phyloP scores from a whole-genome alignment of 1,140 invertebrate species.

The Drosophila tani region DNA sequence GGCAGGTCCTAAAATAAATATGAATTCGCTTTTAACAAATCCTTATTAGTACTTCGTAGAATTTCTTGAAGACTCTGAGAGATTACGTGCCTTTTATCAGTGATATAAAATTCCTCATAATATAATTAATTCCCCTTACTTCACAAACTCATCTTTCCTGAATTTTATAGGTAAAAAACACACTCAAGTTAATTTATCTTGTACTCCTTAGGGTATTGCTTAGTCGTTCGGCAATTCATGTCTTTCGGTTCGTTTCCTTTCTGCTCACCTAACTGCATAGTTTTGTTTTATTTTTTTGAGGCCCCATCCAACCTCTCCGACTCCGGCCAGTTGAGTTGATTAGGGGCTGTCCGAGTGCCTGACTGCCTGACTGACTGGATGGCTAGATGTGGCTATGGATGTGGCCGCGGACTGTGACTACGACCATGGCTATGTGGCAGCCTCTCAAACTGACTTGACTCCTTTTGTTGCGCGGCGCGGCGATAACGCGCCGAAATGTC shows the following conservation, averaged over 20 bases:
- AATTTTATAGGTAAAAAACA: neutral
- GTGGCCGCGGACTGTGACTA: neutral
- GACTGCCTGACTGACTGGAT: conserved; percentile 36
- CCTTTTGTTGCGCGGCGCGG: conserved; percentile 75
- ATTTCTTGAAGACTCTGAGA: too few relatives aligned
- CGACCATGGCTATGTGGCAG: conserved; percentile 22
- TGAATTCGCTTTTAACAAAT: too few relatives aligned
- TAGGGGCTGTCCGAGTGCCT: conserved; percentile 69
- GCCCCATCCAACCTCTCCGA: conserved; percentile 27
- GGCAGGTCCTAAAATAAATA: too few relatives aligned
- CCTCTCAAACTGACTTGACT: conserved; percentile 65
- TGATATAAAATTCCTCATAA: too few relatives aligned
- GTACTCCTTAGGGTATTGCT: conserved; percentile 15
- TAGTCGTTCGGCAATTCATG: neutral
- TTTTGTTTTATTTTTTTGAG: conserved; percentile 24
- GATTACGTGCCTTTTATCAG: too few relatives aligned
- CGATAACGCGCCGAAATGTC: conserved; percentile 81
- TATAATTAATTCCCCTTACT: neutral
- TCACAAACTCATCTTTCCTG: neutral
- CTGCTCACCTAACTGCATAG: conserved; percentile 50
- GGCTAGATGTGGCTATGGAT: conserved; percentile 20
- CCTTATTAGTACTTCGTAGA: too few relatives aligned
- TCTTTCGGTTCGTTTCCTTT: conserved; percentile 17
- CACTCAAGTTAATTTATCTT: neutral
- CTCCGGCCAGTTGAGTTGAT: conserved; percentile 72